Conservation (phyloP, 2,797 vertebrate species). For the Arnoldichthys spilopterus region DNA sequence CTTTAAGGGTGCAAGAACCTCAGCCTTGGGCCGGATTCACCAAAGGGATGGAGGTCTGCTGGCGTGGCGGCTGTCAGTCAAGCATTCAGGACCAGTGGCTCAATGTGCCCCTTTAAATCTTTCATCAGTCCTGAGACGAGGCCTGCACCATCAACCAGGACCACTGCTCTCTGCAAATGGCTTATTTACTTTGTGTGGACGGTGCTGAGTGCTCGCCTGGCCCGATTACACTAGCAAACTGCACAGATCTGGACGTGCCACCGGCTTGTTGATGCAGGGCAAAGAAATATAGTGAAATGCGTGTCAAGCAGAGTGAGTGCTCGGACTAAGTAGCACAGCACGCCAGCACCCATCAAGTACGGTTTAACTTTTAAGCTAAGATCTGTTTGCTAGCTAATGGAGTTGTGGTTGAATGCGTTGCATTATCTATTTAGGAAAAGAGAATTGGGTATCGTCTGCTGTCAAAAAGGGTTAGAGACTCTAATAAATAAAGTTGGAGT, state of each 20-base stretch:
- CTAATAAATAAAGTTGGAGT: slow-evolving; percentile 13
- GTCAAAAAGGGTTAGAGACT: background rate
- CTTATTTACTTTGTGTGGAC: slow-evolving; percentile 64
- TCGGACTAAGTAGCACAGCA: background rate
- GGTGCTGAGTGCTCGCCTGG: slow-evolving; percentile 36
- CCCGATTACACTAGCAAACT: slow-evolving; percentile 59
- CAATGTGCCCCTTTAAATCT: slow-evolving; percentile 70
- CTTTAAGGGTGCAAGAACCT: too few relatives aligned
- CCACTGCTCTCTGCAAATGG: slow-evolving; percentile 67
- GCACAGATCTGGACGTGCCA: slow-evolving; percentile 38
- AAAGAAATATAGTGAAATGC: slow-evolving; percentile 47
- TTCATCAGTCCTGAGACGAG: slow-evolving; percentile 65
- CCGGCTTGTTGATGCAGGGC: slow-evolving; percentile 39
- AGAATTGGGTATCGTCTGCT: slow-evolving; percentile 8
- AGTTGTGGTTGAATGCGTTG: background rate
- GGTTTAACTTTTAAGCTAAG: background rate
- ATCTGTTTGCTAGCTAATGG: background rate
- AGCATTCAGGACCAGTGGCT: slow-evolving; percentile 63
- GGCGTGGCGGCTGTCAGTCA: slow-evolving; percentile 63
- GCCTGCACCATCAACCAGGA: slow-evolving; percentile 69
- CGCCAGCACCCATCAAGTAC: background rate
- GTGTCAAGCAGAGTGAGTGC: slow-evolving; percentile 31
- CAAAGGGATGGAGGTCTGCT: slow-evolving; percentile 57
- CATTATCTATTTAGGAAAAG: slow-evolving; percentile 20
- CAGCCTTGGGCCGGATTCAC: too few relatives aligned